Conservation (phyloP, 2,113 vertebrate genomes). For the Donacobius atricapilla region DNA sequence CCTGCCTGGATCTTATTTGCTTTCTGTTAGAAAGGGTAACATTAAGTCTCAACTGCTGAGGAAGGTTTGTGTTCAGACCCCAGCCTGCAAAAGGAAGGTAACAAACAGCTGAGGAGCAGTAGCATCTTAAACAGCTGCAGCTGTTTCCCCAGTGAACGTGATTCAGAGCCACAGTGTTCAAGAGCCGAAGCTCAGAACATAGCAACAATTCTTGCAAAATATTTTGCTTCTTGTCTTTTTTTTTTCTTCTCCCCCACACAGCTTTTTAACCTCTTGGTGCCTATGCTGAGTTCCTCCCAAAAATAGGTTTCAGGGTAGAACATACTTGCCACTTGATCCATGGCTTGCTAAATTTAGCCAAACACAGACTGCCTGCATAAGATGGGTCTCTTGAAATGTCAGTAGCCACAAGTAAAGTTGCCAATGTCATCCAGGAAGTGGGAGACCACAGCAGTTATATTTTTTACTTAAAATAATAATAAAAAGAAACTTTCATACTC, state of each 20-base stretch:
- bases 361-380: slow-evolving; percentile 32
- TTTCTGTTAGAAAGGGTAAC: not conserved
- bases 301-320: slow-evolving; percentile 58
- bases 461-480: slow-evolving; percentile 61
- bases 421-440: slow-evolving; percentile 62
- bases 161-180: slow-evolving; percentile 45
- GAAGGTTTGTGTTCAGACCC: not conserved
- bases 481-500: slow-evolving; percentile 25
- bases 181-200: slow-evolving; percentile 49
- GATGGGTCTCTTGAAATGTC: slow-evolving; percentile 49
- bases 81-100: slow-evolving; percentile 31
- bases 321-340: slow-evolving; percentile 61
- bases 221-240: slow-evolving; percentile 44
- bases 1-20: not conserved
- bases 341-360: slow-evolving; percentile 53
- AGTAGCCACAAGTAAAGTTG: slow-evolving; percentile 37
- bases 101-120: slow-evolving; percentile 52
- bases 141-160: slow-evolving; percentile 57
- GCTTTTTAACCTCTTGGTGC: slow-evolving; percentile 58
- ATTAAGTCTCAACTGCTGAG: not conserved
- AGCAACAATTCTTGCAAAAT: slow-evolving; percentile 63
- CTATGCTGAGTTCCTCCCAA: slow-evolving; percentile 20
- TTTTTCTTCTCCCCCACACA: not conserved
- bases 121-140: slow-evolving; percentile 69
- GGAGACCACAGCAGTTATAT: slow-evolving; percentile 25